Conservation (phyloP, 2,888 invertebrate genomes). For the Hedya salicella region DNA sequence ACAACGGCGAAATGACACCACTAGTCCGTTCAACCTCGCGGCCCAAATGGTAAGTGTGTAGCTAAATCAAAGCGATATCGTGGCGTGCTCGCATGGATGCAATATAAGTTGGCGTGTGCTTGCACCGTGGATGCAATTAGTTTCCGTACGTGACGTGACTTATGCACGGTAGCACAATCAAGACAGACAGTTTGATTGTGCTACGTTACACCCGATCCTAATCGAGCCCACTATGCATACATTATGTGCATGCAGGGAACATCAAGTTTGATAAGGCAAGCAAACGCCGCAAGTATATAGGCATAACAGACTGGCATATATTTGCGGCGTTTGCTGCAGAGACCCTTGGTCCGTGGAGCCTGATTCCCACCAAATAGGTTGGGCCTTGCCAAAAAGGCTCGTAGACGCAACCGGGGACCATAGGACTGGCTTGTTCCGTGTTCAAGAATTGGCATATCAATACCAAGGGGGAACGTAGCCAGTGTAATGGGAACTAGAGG, state of each 20-base stretch:
- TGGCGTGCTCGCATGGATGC: conserved; percentile 2
- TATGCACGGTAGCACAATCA: conserved; percentile 27
- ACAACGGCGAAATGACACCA: conserved; percentile 96
- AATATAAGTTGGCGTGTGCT: conserved; percentile 15
- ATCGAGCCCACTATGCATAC: conserved; percentile 41
- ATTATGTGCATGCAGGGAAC: not conserved
- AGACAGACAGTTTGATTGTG: conserved; percentile 45
- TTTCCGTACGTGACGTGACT: conserved; percentile 29
- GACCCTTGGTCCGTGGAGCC: too few species aligned
- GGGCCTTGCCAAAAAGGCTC: too few species aligned
- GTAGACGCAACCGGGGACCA: too few species aligned
- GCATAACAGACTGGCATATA: too few species aligned
- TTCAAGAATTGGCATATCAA: too few species aligned
- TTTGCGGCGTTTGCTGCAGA: too few species aligned
- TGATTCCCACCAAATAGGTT: too few species aligned
- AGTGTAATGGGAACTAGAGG: too few species aligned
- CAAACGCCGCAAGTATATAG: too few species aligned
- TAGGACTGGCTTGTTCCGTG: too few species aligned
- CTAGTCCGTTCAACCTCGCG: conserved; percentile 96
- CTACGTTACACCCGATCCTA: conserved; percentile 42
- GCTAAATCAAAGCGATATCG: not conserved
- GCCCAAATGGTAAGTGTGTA: conserved; percentile 91
- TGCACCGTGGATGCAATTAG: conserved; percentile 16
- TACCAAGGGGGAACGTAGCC: too few species aligned
- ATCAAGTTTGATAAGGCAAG: not conserved